Percentiles rank a stretch among this genome's conserved stretches.
These are phyloP conservation scores for Hylaeus volcanicus DNA, from an alignment of 1,140 invertebrate species.

Conservation along the genomic window DNA sequence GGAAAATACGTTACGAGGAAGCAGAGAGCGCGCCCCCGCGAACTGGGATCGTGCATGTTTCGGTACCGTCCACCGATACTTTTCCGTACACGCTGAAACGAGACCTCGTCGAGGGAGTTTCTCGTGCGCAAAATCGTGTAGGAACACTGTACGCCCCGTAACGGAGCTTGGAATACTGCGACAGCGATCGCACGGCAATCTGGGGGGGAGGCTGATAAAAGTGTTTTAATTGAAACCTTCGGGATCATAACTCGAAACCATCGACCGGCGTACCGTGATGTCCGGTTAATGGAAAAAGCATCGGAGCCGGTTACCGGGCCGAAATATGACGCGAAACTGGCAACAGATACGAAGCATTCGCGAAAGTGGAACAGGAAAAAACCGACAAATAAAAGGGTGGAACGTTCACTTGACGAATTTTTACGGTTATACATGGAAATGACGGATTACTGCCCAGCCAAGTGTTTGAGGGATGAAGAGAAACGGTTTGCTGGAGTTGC, in stretches of 20 bases:
- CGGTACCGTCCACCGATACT: conserved; percentile 24
- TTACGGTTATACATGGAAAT: conserved; percentile 34
- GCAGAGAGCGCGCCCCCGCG: conserved; percentile 12
- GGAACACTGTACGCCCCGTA: conserved; percentile 19
- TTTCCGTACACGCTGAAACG: conserved; percentile 11
- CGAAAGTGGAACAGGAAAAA: conserved; percentile 23
- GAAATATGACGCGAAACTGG: conserved; percentile 15
- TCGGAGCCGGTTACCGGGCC: conserved; percentile 1
- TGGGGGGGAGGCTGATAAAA: conserved; percentile 14
- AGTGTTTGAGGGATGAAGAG: too few species aligned
- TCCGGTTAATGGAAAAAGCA: conserved; percentile 37
- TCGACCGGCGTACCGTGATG: background rate
- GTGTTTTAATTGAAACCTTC: conserved; percentile 49
- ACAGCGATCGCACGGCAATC: conserved; percentile 11
- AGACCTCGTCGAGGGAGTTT: conserved; percentile 34
- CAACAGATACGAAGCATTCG: conserved; percentile 4
- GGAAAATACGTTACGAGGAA: conserved; percentile 55
- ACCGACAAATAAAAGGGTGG: background rate
- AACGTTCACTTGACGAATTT: background rate
- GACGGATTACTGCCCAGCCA: background rate
- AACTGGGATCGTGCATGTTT: conserved; percentile 16
- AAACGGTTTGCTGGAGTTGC: too few species aligned
- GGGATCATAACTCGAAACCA: background rate
- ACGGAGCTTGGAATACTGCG: background rate
- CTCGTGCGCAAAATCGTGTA: conserved; percentile 40